phyloP scores from a whole-genome alignment of 2,797 vertebrate genomes.

The Tauraco hartlaubi region DNA sequence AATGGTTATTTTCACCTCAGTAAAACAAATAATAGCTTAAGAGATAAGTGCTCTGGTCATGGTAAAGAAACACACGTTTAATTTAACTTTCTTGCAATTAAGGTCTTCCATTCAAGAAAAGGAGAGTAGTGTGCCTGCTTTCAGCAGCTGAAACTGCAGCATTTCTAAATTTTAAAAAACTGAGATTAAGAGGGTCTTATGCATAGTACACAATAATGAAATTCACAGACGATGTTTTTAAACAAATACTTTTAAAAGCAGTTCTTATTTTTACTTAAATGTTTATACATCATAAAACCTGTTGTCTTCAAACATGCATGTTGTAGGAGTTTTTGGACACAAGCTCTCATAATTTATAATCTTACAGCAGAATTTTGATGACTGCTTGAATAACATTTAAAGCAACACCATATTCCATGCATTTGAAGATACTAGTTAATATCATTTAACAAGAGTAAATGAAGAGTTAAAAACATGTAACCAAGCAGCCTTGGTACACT shows the following conservation, averaged over 20 bases:
- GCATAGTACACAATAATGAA: not conserved
- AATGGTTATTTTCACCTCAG: not conserved
- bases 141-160: not conserved
- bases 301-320: not conserved
- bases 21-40: not conserved
- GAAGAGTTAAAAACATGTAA: not conserved
- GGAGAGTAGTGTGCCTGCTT: not conserved
- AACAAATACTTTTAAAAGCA: not conserved
- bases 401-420: not conserved
- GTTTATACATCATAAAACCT: not conserved
- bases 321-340: conserved; percentile 10
- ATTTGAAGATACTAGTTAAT: not conserved
- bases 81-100: not conserved
- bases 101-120: not conserved
- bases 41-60: not conserved
- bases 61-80: not conserved
- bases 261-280: conserved; percentile 12
- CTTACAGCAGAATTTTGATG: not conserved
- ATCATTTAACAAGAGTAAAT: not conserved
- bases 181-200: not conserved
- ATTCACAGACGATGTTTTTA: not conserved
- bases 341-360: not conserved
- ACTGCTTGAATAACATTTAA: not conserved
- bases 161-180: not conserved
- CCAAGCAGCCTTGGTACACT: not conserved